Percentiles rank a stretch among this genome's conserved stretches.
Evolutionary conservation across 2,888 invertebrate genomes (phyloP).

Genomic region (Eubasilissa splendida): DNA sequence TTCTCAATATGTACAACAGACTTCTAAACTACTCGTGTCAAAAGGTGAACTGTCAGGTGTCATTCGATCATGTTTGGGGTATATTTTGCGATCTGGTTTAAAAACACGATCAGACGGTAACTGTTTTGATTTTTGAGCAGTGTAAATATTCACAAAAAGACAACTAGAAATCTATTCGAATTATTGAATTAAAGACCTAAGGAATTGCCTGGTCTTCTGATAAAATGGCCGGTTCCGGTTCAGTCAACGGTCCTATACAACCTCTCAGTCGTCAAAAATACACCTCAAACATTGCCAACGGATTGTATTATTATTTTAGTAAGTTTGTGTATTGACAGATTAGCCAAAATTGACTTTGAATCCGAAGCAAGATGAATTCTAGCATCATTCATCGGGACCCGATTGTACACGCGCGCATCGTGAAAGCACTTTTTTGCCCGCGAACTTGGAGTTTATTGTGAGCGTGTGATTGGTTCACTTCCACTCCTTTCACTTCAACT

Average conservation of each 20-base stretch:
- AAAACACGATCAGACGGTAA: too few relatives aligned
- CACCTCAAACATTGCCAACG: neutral
- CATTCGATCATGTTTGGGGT: neutral
- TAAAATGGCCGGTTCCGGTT: too few relatives aligned
- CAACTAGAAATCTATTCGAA: too few relatives aligned
- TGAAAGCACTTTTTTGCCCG: slow-evolving; percentile 40
- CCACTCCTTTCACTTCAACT: slow-evolving; percentile 54
- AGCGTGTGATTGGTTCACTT: slow-evolving; percentile 44
- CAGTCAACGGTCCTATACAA: too few relatives aligned
- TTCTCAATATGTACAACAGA: slow-evolving; percentile 37
- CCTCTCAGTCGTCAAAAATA: too few relatives aligned
- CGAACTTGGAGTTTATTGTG: slow-evolving; percentile 44
- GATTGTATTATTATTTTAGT: slow-evolving; percentile 17
- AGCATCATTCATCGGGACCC: slow-evolving; percentile 4
- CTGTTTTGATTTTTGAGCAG: too few relatives aligned
- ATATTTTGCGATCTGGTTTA: too few relatives aligned
- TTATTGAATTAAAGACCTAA: too few relatives aligned
- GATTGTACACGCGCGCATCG: slow-evolving; percentile 29
- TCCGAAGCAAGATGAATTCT: slow-evolving; percentile 40
- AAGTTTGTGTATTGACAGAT: slow-evolving; percentile 24
- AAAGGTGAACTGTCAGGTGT: neutral
- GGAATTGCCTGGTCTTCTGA: too few relatives aligned
- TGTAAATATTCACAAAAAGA: too few relatives aligned
- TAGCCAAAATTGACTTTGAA: slow-evolving; percentile 19
- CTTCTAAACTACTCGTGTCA: slow-evolving; percentile 20